These are phyloP conservation scores for Aurelia sp. DNA, from an alignment of 30 jellyfish, hydroid and myxozoan genomes.

Conservation along the genomic window DNA sequence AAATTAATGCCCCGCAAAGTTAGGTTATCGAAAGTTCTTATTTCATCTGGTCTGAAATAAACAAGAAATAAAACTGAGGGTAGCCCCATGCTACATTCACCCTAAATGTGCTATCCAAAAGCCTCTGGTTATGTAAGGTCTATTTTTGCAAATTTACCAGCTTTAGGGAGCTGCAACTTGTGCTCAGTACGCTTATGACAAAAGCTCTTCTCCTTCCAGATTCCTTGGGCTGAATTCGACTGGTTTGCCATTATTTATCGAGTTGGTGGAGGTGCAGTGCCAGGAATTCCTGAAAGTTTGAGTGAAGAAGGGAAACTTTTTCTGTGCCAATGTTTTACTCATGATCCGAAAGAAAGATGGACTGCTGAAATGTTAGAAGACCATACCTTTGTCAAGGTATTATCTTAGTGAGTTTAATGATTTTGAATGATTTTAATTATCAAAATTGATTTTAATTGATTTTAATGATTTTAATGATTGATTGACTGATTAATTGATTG, in stretches of 20 bases:
- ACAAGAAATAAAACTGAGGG: too few relatives aligned
- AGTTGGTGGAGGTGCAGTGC: constrained; percentile 89
- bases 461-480: neutral
- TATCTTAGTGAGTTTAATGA: neutral
- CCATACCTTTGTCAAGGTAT: constrained; percentile 88
- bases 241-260: constrained; percentile 75
- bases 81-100: too few relatives aligned
- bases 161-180: neutral
- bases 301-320: constrained; percentile 96
- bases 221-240: constrained; percentile 91
- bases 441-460: neutral
- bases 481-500: too few relatives aligned
- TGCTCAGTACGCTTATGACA: neutral
- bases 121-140: too few relatives aligned
- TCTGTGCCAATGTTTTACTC: constrained; percentile 66
- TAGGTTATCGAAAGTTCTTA: too few relatives aligned
- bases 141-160: neutral
- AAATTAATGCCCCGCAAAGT: too few relatives aligned
- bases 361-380: constrained; percentile 90
- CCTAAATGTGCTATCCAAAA: too few relatives aligned
- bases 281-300: constrained; percentile 81
- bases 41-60: too few relatives aligned
- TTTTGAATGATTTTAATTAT: neutral
- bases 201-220: constrained; percentile 38
- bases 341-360: constrained; percentile 77